These are phyloP conservation scores for Scaptomyza pallida DNA, from an alignment of 1,140 invertebrate genomes.

Conservation along the genomic window DNA sequence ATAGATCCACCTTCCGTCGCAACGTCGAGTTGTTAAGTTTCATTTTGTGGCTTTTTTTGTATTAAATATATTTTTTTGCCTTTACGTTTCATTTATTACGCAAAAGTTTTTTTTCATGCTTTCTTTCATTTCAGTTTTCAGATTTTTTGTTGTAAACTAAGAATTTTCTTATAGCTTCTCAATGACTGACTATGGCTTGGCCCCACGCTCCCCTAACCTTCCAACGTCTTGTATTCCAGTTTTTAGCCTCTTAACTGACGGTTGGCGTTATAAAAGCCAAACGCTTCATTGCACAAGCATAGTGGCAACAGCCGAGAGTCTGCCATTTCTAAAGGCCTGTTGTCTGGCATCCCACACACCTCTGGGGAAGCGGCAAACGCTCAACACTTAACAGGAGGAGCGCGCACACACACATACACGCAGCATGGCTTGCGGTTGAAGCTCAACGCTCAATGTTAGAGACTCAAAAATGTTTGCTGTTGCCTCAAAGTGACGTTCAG, in stretches of 20 bases:
- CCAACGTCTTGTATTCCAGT: slow-evolving; percentile 4
- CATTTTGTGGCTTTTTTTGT: slow-evolving; percentile 52
- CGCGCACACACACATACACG: slow-evolving; percentile 37
- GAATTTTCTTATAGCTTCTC: slow-evolving; percentile 72
- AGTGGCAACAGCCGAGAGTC: slow-evolving; percentile 59
- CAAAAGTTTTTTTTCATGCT: slow-evolving; percentile 43
- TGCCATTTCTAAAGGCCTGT: slow-evolving; percentile 67
- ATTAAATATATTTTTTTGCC: slow-evolving; percentile 32
- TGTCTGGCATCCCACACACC: slow-evolving; percentile 3
- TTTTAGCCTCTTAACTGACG: slow-evolving; percentile 65
- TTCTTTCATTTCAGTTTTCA: slow-evolving; percentile 20
- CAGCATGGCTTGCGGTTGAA: slow-evolving; percentile 66
- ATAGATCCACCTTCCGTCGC: slow-evolving; percentile 11
- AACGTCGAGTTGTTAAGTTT: slow-evolving; percentile 63
- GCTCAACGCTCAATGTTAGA: slow-evolving; percentile 33
- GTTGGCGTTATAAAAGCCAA: slow-evolving; percentile 78
- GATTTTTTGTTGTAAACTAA: slow-evolving; percentile 66
- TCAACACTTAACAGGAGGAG: slow-evolving; percentile 55
- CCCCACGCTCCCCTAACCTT: not conserved
- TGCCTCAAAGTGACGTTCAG: slow-evolving; percentile 26
- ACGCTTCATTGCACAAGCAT: slow-evolving; percentile 80
- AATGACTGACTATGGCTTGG: slow-evolving; percentile 50
- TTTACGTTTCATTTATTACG: slow-evolving; percentile 76
- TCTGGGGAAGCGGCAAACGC: slow-evolving; percentile 14
- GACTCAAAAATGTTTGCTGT: slow-evolving; percentile 34